Percentiles rank a stretch among this genome's conserved stretches.
Conservation (phyloP, 2,888 invertebrate species). For the Caenorhabditis panamensis region DNA sequence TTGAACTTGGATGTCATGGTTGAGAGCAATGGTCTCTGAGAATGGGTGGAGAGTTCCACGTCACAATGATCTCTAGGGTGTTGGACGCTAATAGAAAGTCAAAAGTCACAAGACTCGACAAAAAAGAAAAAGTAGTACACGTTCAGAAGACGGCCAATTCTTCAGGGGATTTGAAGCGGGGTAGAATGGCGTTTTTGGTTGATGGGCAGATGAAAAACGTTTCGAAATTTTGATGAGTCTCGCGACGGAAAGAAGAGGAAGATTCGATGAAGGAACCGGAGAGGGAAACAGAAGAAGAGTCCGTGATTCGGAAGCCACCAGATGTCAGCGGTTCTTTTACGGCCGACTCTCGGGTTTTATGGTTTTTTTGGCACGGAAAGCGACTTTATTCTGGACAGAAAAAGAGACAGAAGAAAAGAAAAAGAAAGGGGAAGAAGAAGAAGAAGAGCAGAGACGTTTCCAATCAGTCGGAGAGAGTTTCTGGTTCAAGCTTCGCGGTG, state of each 20-base stretch:
- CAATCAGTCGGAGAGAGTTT: conserved; percentile 4
- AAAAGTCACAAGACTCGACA: conserved; percentile 2
- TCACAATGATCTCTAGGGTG: conserved; percentile 9
- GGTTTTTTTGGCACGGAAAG: conserved; percentile 22
- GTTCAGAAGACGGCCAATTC: conserved; percentile 28
- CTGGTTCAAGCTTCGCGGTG: too few species aligned
- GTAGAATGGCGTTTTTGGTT: conserved; percentile 27
- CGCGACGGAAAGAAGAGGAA: too few species aligned
- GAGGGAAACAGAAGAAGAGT: conserved; percentile 5
- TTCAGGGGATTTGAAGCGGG: conserved; percentile 18
- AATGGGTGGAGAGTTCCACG: conserved; percentile 3
- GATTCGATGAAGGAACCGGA: not conserved
- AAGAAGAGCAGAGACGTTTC: not conserved
- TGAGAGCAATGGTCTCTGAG: not conserved
- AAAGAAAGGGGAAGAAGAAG: too few species aligned
- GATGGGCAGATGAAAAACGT: conserved; percentile 26
- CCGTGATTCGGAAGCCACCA: conserved; percentile 18
- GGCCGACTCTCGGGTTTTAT: conserved; percentile 39
- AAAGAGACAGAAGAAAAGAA: conserved; percentile 11
- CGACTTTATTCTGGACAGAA: conserved; percentile 23
- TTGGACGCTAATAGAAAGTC: conserved; percentile 6
- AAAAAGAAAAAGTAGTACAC: conserved; percentile 32
- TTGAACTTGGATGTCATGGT: not conserved
- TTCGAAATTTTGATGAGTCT: conserved; percentile 27
- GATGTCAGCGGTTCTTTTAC: conserved; percentile 30